Conservation (phyloP, 2,797 vertebrate genomes). For the Carapus acus region DNA sequence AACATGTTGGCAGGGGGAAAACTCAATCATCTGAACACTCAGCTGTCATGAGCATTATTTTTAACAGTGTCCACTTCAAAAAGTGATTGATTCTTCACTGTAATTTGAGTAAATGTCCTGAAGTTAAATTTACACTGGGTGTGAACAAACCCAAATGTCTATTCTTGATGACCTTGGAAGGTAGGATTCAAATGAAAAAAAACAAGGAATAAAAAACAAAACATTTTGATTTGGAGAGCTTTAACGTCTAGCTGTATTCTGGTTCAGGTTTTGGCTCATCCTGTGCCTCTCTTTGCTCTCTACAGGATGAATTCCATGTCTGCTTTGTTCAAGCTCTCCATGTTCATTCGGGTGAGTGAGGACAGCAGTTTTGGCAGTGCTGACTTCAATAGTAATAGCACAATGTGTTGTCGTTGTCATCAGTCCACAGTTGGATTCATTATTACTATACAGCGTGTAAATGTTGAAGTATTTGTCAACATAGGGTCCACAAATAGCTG, state of each 20-base stretch:
- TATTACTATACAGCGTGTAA: not conserved
- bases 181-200: too few species aligned
- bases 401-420: not conserved
- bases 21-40: not conserved
- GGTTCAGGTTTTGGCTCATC: not conserved
- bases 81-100: not conserved
- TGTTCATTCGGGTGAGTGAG: constrained; percentile 88
- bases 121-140: too few species aligned
- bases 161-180: constrained; percentile 16
- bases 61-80: not conserved
- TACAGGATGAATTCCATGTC: constrained; percentile 96
- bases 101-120: too few species aligned
- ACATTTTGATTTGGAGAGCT: not conserved
- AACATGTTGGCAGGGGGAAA: not conserved
- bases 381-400: not conserved
- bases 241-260: not conserved
- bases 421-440: not conserved
- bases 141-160: not conserved
- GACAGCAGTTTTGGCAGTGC: not conserved
- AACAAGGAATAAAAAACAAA: not conserved
- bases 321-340: constrained; percentile 91
- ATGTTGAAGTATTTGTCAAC: not conserved
- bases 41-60: not conserved
- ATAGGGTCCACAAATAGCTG: not conserved
- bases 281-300: constrained; percentile 12